phyloP scores from a whole-genome alignment of 2,797 vertebrate species.

The Chiloscyllium punctatum region DNA sequence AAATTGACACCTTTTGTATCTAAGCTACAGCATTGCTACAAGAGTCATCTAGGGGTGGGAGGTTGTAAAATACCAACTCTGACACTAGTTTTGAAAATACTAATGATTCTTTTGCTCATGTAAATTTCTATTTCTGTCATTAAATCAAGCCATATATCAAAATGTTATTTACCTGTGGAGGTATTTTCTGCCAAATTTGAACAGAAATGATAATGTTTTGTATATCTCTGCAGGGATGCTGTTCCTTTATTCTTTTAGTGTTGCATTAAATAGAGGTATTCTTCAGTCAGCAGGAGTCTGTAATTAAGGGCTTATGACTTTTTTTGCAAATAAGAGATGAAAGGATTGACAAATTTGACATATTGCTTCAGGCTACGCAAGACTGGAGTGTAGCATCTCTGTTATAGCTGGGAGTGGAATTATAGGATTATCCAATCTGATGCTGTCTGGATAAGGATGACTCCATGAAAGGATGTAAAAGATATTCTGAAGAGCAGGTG shows the following conservation, averaged over 20 bases:
- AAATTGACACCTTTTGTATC: background rate
- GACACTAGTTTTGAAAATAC: background rate
- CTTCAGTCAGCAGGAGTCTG: background rate
- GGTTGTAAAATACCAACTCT: background rate
- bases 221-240: background rate
- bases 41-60: background rate
- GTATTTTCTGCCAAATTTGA: conserved; percentile 5
- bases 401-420: background rate
- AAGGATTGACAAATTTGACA: conserved; percentile 15
- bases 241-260: background rate
- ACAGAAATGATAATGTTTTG: background rate
- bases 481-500: background rate
- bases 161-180: background rate
- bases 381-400: background rate
- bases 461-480: background rate
- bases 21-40: background rate
- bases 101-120: background rate
- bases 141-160: background rate
- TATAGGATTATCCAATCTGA: background rate
- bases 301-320: conserved; percentile 27
- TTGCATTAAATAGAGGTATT: background rate
- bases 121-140: background rate
- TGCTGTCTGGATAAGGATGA: background rate
- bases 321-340: background rate
- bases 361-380: background rate